A percentile compares a stretch with the other conserved stretches of the same genome.
Evolutionary conservation across 2,113 vertebrate species (phyloP).

Genomic region (western clawed frog (Xenopus tropicalis)): DNA sequence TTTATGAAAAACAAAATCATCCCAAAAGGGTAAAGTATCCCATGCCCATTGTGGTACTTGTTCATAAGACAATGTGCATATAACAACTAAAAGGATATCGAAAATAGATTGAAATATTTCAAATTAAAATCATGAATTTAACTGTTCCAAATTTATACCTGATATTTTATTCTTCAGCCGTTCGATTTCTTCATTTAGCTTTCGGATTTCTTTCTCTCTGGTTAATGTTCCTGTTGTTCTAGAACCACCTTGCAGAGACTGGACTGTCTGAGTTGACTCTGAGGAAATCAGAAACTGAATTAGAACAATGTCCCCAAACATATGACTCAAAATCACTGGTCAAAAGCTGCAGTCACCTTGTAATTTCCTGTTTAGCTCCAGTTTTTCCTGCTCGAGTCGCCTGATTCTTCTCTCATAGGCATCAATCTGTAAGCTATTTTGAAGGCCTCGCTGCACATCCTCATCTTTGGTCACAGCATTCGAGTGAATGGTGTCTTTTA

Average conservation of each 20-base stretch:
- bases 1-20: too few relatives aligned
- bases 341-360: slow-evolving; percentile 69
- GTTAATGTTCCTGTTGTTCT: slow-evolving; percentile 66
- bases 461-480: slow-evolving; percentile 55
- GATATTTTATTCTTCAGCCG: slow-evolving; percentile 87
- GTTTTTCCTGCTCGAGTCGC: slow-evolving; percentile 89
- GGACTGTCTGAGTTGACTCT: slow-evolving; percentile 85
- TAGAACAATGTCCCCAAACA: neutral
- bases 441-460: slow-evolving; percentile 62
- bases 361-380: slow-evolving; percentile 85
- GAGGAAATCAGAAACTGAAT: neutral
- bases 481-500: slow-evolving; percentile 60
- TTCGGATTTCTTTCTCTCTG: slow-evolving; percentile 89
- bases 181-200: slow-evolving; percentile 92
- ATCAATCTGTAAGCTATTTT: slow-evolving; percentile 77
- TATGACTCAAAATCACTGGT: slow-evolving; percentile 7
- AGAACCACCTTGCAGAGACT: slow-evolving; percentile 73
- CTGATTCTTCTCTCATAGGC: slow-evolving; percentile 84
- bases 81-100: too few relatives aligned
- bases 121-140: too few relatives aligned
- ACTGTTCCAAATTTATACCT: slow-evolving; percentile 63
- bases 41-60: too few relatives aligned
- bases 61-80: too few relatives aligned
- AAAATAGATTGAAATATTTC: too few relatives aligned
- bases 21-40: too few relatives aligned